These are phyloP conservation scores for Sipha maydis DNA, from an alignment of 2,888 invertebrate species.

Conservation along the genomic window DNA sequence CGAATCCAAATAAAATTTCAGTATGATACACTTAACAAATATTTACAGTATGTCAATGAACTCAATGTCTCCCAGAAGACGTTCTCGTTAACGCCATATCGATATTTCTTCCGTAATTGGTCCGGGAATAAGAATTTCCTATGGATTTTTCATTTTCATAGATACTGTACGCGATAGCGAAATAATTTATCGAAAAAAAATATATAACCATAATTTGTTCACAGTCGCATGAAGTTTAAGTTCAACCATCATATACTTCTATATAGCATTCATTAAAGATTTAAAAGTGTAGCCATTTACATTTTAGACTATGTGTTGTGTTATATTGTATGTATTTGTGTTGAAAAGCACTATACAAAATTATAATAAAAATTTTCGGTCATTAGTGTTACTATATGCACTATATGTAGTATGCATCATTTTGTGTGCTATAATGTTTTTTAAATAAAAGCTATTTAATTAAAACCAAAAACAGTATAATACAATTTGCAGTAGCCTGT, in stretches of 20 bases:
- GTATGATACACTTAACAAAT: constrained; percentile 52
- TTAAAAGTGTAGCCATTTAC: no score
- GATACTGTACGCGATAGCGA: background rate
- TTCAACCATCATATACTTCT: background rate
- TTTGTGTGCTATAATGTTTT: no score
- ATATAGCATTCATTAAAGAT: no score
- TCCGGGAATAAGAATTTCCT: background rate
- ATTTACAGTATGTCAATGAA: constrained; percentile 39
- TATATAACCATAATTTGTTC: background rate
- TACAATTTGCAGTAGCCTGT: no score
- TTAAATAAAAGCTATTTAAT: no score
- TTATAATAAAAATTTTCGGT: no score
- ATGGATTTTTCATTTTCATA: background rate
- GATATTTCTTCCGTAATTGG: constrained; percentile 2
- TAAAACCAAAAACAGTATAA: no score
- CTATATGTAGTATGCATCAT: background rate
- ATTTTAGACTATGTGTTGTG: no score
- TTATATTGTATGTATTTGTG: no score
- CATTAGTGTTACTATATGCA: background rate
- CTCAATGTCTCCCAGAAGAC: constrained; percentile 3
- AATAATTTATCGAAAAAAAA: background rate
- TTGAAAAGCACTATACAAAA: no score
- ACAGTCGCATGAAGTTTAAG: background rate
- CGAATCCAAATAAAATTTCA: constrained; percentile 42
- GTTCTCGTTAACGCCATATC: constrained; percentile 3